A percentile compares a stretch with the other conserved stretches of the same genome.
Conservation (phyloP, 2,797 vertebrate genomes). For the Cynopterus sphinx region DNA sequence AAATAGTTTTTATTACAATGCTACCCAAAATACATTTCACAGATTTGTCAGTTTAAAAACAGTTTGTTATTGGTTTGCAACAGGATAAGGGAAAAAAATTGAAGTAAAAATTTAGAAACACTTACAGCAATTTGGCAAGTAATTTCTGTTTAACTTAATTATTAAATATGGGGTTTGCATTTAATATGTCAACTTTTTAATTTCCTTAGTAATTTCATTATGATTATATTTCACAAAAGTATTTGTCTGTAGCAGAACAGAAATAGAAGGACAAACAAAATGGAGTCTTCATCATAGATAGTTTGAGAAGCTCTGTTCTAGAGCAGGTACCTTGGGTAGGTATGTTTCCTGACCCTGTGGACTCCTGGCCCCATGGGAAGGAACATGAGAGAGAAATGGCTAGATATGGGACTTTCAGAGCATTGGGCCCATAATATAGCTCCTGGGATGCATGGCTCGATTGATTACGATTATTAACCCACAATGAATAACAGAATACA, state of each 20-base stretch:
- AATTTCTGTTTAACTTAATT: conserved; percentile 9
- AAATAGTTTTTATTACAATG: not conserved
- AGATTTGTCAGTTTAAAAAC: not conserved
- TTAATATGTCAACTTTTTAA: not conserved
- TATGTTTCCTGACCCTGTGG: not conserved
- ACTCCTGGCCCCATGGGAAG: not conserved
- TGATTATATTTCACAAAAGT: not conserved
- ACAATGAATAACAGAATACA: not conserved
- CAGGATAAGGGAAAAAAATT: not conserved
- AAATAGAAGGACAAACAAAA: not conserved
- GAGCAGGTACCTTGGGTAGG: not conserved
- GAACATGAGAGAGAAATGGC: not conserved
- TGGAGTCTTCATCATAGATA: not conserved
- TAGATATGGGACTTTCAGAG: rapidly evolving
- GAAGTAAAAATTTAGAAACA: not conserved
- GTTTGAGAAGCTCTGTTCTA: not conserved
- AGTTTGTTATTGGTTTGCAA: not conserved
- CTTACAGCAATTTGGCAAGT: not conserved
- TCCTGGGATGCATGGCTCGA: no score
- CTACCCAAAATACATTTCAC: not conserved
- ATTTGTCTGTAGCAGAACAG: not conserved
- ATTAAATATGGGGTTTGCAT: not conserved
- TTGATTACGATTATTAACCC: not conserved
- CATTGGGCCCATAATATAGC: rapidly evolving
- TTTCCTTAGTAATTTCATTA: not conserved